Evolutionary conservation across 2,797 vertebrate genomes (phyloP).

Genomic region (Ataeniobius toweri): DNA sequence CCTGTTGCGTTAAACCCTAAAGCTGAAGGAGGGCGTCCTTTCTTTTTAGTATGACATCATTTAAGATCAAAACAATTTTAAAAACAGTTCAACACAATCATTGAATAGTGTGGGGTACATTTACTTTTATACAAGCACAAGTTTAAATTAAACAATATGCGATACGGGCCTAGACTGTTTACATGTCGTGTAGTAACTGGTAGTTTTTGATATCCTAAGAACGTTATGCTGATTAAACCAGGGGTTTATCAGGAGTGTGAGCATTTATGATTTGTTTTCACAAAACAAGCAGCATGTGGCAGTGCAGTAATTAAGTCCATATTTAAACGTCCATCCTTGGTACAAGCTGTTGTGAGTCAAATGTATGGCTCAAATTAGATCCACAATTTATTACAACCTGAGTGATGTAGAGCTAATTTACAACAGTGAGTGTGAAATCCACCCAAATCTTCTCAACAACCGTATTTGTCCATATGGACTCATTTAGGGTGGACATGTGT

Average conservation of each 20-base stretch:
- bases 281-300: conserved; percentile 43
- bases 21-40: too few species aligned
- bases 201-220: conserved; percentile 57
- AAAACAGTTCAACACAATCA: conserved; percentile 10
- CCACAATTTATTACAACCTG: conserved; percentile 40
- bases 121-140: conserved; percentile 35
- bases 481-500: conserved; percentile 68
- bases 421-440: conserved; percentile 43
- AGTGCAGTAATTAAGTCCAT: conserved; percentile 55
- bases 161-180: conserved; percentile 23
- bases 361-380: conserved; percentile 63
- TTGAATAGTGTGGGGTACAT: conserved; percentile 30
- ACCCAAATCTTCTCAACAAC: conserved; percentile 46
- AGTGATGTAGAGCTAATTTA: conserved; percentile 62
- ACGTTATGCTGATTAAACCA: conserved; percentile 54
- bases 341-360: conserved; percentile 50
- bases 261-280: conserved; percentile 27
- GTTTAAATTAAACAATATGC: conserved; percentile 24
- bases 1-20: too few species aligned
- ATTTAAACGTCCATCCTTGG: conserved; percentile 44
- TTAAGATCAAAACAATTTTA: not conserved
- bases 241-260: conserved; percentile 46
- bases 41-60: too few species aligned
- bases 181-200: not conserved
- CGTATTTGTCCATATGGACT: conserved; percentile 71